Percentiles rank a stretch among this genome's conserved stretches.
phyloP scores from a whole-genome alignment of 2,797 vertebrate genomes.

The Caiman crocodilus region DNA sequence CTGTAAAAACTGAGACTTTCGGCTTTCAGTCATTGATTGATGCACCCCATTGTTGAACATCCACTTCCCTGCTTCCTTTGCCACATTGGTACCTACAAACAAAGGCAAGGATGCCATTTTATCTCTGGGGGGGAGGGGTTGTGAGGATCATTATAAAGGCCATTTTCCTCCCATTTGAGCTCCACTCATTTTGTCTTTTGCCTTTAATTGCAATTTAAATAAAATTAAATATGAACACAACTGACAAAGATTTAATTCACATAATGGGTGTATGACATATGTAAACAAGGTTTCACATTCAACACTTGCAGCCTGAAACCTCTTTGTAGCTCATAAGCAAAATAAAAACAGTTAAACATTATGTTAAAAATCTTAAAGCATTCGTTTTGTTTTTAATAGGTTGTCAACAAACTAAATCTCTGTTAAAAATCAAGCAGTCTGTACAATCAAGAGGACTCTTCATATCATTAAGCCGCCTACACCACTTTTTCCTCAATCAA shows the following conservation, averaged over 20 bases:
- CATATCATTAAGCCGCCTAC: neutral
- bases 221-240: slow-evolving; percentile 79
- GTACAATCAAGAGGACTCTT: slow-evolving; percentile 17
- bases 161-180: slow-evolving; percentile 47
- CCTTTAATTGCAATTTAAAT: slow-evolving; percentile 67
- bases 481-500: neutral
- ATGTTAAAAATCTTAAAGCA: neutral
- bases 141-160: slow-evolving; percentile 57
- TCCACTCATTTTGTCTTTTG: slow-evolving; percentile 55
- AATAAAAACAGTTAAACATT: neutral
- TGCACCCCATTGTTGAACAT: slow-evolving; percentile 64
- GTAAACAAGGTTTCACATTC: slow-evolving; percentile 71
- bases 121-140: slow-evolving; percentile 20
- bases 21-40: slow-evolving; percentile 77
- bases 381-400: slow-evolving; percentile 35
- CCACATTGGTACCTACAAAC: slow-evolving; percentile 52
- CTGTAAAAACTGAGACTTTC: slow-evolving; percentile 77
- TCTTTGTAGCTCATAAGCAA: slow-evolving; percentile 65
- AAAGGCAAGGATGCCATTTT: slow-evolving; percentile 52
- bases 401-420: slow-evolving; percentile 49
- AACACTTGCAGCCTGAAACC: slow-evolving; percentile 79
- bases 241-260: slow-evolving; percentile 83
- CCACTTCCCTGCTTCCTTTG: slow-evolving; percentile 66
- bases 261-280: slow-evolving; percentile 79
- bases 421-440: slow-evolving; percentile 17